These are phyloP conservation scores for Ophioninae sp. DNA, from an alignment of 2,888 invertebrate species.

Conservation along the genomic window DNA sequence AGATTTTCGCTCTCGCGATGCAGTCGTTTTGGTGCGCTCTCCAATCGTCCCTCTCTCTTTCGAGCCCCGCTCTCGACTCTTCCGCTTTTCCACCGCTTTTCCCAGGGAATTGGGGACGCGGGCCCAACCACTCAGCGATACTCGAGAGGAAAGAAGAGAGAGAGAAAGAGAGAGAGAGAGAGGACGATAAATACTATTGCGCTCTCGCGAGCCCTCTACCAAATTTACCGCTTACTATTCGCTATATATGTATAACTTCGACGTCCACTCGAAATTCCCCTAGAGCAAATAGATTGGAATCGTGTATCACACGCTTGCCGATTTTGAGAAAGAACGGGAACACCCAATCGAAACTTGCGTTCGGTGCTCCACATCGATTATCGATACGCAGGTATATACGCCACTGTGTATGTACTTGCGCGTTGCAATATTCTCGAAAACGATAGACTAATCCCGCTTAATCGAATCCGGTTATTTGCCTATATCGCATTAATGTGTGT, in stretches of 20 bases:
- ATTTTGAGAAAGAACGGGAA: conserved; percentile 36
- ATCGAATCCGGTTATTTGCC: conserved; percentile 23
- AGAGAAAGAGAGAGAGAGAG: not conserved
- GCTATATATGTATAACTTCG: conserved; percentile 16
- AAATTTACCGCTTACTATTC: conserved; percentile 30
- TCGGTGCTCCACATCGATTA: conserved; percentile 23
- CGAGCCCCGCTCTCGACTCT: conserved; percentile 28
- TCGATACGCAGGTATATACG: not conserved
- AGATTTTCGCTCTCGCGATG: conserved; percentile 30
- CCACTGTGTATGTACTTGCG: not conserved
- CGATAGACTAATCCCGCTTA: conserved; percentile 23
- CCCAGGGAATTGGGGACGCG: conserved; percentile 21
- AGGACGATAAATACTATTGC: conserved; percentile 47
- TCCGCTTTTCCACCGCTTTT: conserved; percentile 43
- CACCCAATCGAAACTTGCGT: conserved; percentile 22
- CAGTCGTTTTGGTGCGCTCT: conserved; percentile 10
- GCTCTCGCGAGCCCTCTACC: conserved; percentile 19
- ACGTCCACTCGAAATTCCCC: conserved; percentile 29
- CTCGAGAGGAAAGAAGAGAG: conserved; percentile 15
- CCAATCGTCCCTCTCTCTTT: not conserved
- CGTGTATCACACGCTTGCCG: conserved; percentile 29
- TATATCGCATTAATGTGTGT: not conserved
- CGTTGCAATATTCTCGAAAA: conserved; percentile 13
- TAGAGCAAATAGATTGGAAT: conserved; percentile 38
- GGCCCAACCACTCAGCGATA: conserved; percentile 39